Conservation (phyloP, 1,140 invertebrate species). For the Drosophila kikkawai region DNA sequence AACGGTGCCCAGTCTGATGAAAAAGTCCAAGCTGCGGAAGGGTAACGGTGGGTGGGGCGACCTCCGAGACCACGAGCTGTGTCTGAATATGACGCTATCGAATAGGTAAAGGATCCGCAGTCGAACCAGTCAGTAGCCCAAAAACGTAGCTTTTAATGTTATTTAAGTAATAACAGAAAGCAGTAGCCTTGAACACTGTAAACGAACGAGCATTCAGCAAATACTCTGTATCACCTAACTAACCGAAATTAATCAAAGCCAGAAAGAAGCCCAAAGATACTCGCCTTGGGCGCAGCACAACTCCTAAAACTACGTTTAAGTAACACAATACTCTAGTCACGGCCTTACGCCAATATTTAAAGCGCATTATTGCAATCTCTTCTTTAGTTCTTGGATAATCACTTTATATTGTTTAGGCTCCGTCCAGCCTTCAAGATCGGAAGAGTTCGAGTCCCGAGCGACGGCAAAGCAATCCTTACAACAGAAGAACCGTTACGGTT, state of each 20-base stretch:
- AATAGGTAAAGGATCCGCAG: slow-evolving; percentile 59
- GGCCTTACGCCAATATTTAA: slow-evolving; percentile 17
- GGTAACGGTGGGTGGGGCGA: slow-evolving; percentile 99
- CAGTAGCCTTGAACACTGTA: slow-evolving; percentile 31
- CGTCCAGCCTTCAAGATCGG: slow-evolving; percentile 58
- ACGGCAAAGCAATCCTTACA: slow-evolving; percentile 28
- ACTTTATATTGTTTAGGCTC: slow-evolving; percentile 63
- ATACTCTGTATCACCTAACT: slow-evolving; percentile 45
- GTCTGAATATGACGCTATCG: slow-evolving; percentile 79
- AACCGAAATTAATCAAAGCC: slow-evolving; percentile 51
- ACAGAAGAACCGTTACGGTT: slow-evolving; percentile 25
- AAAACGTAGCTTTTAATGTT: slow-evolving; percentile 34
- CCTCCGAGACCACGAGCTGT: slow-evolving; percentile 81
- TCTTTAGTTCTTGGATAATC: slow-evolving; percentile 29
- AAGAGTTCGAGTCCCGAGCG: slow-evolving; percentile 22
- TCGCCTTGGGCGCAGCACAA: slow-evolving; percentile 42
- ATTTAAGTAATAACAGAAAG: slow-evolving; percentile 52
- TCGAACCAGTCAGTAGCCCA: slow-evolving; percentile 32
- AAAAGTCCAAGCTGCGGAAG: slow-evolving; percentile 94
- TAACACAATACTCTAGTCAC: slow-evolving; percentile 40
- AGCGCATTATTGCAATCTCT: slow-evolving; percentile 42
- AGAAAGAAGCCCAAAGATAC: slow-evolving; percentile 48
- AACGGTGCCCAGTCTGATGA: slow-evolving; percentile 89
- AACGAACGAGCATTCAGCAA: slow-evolving; percentile 34
- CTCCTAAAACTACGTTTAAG: slow-evolving; percentile 32